A percentile compares a stretch with the other conserved stretches of the same genome.
These are phyloP conservation scores for Diprion similis DNA, from an alignment of 1,140 invertebrate genomes.

Conservation along the genomic window DNA sequence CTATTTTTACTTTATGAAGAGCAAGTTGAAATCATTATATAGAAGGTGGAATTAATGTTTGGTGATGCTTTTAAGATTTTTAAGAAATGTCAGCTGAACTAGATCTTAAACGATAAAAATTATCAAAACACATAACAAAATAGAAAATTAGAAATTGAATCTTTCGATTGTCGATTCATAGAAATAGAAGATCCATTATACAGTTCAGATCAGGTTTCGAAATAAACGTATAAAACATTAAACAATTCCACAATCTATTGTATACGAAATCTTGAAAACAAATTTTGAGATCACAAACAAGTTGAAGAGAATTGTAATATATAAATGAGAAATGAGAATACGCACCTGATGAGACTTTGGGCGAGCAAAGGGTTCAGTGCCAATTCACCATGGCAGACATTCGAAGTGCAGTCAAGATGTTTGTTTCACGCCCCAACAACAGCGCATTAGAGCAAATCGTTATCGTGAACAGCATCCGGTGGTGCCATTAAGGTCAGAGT, in stretches of 20 bases:
- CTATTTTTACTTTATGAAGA: too few relatives aligned
- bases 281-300: neutral
- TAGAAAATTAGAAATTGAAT: too few relatives aligned
- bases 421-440: neutral
- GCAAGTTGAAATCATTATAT: too few relatives aligned
- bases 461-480: neutral
- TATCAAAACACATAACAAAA: too few relatives aligned
- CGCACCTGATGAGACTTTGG: neutral
- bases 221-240: neutral
- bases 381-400: neutral
- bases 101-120: too few relatives aligned
- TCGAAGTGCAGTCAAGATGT: neutral
- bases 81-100: too few relatives aligned
- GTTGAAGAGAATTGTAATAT: neutral
- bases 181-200: too few relatives aligned
- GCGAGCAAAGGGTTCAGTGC: neutral
- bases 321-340: neutral
- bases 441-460: neutral
- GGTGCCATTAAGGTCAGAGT: neutral
- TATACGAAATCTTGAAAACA: neutral
- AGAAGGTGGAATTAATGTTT: too few relatives aligned
- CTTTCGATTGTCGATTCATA: too few relatives aligned
- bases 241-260: neutral
- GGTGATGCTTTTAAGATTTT: too few relatives aligned
- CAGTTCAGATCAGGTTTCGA: too few relatives aligned